A percentile compares a stretch with the other conserved stretches of the same genome.
Conservation (phyloP, 2,113 vertebrate species). For the Myrmecophaga tridactyla region DNA sequence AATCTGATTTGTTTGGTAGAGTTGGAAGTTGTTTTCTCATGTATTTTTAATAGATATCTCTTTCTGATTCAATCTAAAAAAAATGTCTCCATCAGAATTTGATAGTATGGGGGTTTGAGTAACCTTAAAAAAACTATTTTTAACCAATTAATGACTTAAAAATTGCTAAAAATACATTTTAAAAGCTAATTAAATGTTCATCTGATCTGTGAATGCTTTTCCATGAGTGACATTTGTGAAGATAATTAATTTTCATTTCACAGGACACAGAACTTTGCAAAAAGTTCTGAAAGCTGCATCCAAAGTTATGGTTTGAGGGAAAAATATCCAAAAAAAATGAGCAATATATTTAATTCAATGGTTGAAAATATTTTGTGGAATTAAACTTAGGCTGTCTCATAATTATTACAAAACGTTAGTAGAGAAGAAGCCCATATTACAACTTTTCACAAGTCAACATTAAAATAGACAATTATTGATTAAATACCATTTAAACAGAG, state of each 20-base stretch:
- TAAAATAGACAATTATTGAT: neutral
- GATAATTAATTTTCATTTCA: constrained; percentile 63
- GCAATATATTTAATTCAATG: neutral
- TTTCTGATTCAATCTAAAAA: constrained; percentile 17
- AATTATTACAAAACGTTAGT: neutral
- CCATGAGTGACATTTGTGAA: constrained; percentile 30
- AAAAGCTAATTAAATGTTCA: constrained; percentile 51
- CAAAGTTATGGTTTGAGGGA: neutral
- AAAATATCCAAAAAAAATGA: neutral
- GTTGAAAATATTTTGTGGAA: neutral
- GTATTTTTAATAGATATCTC: neutral
- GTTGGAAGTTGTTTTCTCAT: neutral
- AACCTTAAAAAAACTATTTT: constrained; percentile 41
- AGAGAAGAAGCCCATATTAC: neutral
- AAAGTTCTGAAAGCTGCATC: constrained; percentile 27
- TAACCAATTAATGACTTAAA: constrained; percentile 52
- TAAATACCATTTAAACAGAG: neutral
- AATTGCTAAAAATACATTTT: constrained; percentile 18
- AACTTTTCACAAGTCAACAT: neutral
- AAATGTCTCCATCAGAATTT: neutral
- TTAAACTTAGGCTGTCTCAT: neutral
- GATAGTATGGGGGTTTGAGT: neutral
- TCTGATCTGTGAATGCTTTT: constrained; percentile 47
- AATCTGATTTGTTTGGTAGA: constrained; percentile 18
- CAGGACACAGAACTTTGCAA: neutral